Evolutionary conservation across 2,797 vertebrate species (phyloP).

Genomic region (Dromococcyx pavoninus): DNA sequence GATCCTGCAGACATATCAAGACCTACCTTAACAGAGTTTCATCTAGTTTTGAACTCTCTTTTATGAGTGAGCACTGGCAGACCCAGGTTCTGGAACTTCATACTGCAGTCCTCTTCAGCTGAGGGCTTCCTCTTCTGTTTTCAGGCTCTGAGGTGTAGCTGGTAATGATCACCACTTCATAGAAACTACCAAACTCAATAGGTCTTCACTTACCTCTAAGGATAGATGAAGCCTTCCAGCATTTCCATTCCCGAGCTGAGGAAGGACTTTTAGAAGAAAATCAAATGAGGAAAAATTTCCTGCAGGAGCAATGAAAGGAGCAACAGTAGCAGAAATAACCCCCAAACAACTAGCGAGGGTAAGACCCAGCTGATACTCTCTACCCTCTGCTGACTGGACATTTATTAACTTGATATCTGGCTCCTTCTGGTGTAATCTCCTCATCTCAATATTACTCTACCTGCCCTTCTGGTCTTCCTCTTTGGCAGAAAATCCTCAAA

Average conservation of each 20-base stretch:
- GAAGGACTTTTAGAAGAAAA: background rate
- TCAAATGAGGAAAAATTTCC: background rate
- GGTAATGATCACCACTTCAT: background rate
- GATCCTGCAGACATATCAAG: background rate
- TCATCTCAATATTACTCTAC: background rate
- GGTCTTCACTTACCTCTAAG: background rate
- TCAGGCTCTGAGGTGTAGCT: background rate
- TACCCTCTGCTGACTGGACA: background rate
- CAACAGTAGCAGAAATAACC: background rate
- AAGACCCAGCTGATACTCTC: background rate
- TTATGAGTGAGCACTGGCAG: background rate
- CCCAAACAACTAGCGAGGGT: background rate
- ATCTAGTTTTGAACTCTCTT: background rate
- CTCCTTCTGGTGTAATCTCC: background rate
- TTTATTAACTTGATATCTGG: background rate
- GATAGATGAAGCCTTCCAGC: background rate
- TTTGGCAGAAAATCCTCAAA: background rate
- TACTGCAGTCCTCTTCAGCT: background rate
- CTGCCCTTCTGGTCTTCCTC: background rate
- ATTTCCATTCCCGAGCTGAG: background rate
- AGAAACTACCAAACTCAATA: background rate
- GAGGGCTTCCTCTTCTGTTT: fast-evolving
- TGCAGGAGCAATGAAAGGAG: background rate
- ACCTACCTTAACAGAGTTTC: background rate
- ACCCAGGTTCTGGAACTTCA: background rate